phyloP scores from a whole-genome alignment of 2,888 invertebrate species.

The Ecliptopera silaceata region DNA sequence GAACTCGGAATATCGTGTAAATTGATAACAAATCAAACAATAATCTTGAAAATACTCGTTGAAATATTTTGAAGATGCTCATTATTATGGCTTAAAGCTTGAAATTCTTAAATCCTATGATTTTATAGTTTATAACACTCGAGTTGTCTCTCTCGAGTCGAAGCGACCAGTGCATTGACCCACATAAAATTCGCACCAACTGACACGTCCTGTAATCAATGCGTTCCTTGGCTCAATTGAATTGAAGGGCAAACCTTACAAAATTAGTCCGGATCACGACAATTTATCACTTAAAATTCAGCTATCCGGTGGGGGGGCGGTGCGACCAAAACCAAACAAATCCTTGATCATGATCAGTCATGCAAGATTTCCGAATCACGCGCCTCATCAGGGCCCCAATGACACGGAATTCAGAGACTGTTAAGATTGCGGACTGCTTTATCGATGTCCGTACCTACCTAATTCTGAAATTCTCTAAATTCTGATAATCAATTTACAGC shows the following conservation, averaged over 20 bases:
- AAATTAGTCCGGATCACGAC: slow-evolving; percentile 22
- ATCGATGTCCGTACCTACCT: too few species aligned
- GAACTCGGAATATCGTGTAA: too few species aligned
- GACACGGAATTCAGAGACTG: too few species aligned
- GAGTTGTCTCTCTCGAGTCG: background rate
- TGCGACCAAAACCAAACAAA: slow-evolving; percentile 15
- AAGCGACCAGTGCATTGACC: background rate
- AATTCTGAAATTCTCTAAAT: too few species aligned
- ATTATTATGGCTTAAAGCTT: too few species aligned
- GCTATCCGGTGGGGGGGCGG: slow-evolving; percentile 15
- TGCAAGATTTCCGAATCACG: slow-evolving; percentile 7
- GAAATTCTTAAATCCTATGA: too few species aligned
- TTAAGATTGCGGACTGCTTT: too few species aligned
- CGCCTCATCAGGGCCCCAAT: background rate
- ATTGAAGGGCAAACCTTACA: slow-evolving; percentile 25
- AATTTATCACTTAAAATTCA: slow-evolving; percentile 28
- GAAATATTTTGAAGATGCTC: too few species aligned
- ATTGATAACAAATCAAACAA: too few species aligned
- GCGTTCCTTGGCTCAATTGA: slow-evolving; percentile 17
- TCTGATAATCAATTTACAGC: too few species aligned
- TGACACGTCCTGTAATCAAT: slow-evolving; percentile 2
- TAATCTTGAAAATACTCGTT: too few species aligned
- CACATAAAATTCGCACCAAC: slow-evolving; percentile 15
- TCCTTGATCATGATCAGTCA: slow-evolving; percentile 13
- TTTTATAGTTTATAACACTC: too few species aligned